Percentiles rank a stretch among this genome's conserved stretches.
These are phyloP conservation scores for Rhyacophila evoluta DNA, from an alignment of 2,888 invertebrate species.

Conservation along the genomic window DNA sequence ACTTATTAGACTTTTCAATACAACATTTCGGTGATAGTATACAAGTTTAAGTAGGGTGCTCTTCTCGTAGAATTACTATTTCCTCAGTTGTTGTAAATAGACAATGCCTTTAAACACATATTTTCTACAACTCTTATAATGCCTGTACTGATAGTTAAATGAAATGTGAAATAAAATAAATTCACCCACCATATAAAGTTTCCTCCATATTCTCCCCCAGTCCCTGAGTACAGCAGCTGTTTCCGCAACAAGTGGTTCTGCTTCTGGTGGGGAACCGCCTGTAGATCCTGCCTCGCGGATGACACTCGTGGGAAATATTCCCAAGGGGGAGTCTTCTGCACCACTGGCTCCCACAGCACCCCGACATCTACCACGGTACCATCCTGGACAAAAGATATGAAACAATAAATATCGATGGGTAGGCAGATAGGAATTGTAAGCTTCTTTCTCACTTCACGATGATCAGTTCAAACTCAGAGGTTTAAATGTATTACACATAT, in stretches of 20 bases:
- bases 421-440: too few species aligned
- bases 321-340: conserved; percentile 68
- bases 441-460: too few species aligned
- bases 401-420: not conserved
- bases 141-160: too few species aligned
- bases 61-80: too few species aligned
- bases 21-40: too few species aligned
- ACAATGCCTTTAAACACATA: too few species aligned
- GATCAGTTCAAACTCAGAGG: too few species aligned
- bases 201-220: conserved; percentile 95
- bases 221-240: conserved; percentile 91
- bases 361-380: conserved; percentile 88
- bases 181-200: conserved; percentile 85
- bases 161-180: not conserved
- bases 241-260: conserved; percentile 92
- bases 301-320: conserved; percentile 70
- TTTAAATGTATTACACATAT: too few species aligned
- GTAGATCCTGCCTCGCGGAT: conserved; percentile 82
- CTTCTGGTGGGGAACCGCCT: conserved; percentile 86
- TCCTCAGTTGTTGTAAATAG: too few species aligned
- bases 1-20: too few species aligned
- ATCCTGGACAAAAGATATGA: conserved; percentile 69
- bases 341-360: conserved; percentile 76
- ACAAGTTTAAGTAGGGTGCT: too few species aligned
- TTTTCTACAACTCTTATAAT: too few species aligned